Evolutionary conservation across 2,888 invertebrate genomes (phyloP), one percentile per base, ranked within the genome.

Genomic region (Julus scanicus): DNA sequence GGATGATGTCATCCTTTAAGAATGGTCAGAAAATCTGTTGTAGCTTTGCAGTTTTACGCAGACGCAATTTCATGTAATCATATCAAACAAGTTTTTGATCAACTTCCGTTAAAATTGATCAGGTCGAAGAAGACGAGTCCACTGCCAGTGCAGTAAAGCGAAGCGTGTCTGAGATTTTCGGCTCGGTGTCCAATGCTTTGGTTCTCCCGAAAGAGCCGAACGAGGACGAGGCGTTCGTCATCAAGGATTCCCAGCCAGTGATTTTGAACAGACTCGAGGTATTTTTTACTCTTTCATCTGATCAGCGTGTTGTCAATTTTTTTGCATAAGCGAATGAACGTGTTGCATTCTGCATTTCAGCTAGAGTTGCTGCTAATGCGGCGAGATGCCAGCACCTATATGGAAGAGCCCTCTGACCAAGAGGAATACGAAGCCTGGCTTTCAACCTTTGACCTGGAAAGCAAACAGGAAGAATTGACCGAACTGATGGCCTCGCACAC

Each of bases 51-150:
- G 29, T 11, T 80, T 80, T 29, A 80, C 83, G 15, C 20, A 85
- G 29, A 20, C 37, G 17, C 17, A 71, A 39, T 88, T 88, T 88
- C 13, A 9, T 20, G 80, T 39, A 29, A 29, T 29, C 29, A 1
- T 29, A 29, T 29, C 29, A 1, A 29, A 29, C 29, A 29, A 29
- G 29, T 29, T 29, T 29, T 29, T 29, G 29, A 29, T 29, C 29
- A 29, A 29, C 29, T 29, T 29, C 29, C 29, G 29, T 29, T 29
- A 29, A 29, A 1, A 29, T 29, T 29, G 29, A 29, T 29, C 29
- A 95, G 95, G 92, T 95, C 91, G 95, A 95, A 91, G 94, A 94
- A 90, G 94, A 95, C 84, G 94, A 95, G 91, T 95, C 95, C n/a
- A 94, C 95, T 63, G 95, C 95, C 2, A 95, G 94, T 92, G 94